These are phyloP conservation scores for Anser cygnoides DNA, from an alignment of 2,113 vertebrate species.

Conservation along the genomic window DNA sequence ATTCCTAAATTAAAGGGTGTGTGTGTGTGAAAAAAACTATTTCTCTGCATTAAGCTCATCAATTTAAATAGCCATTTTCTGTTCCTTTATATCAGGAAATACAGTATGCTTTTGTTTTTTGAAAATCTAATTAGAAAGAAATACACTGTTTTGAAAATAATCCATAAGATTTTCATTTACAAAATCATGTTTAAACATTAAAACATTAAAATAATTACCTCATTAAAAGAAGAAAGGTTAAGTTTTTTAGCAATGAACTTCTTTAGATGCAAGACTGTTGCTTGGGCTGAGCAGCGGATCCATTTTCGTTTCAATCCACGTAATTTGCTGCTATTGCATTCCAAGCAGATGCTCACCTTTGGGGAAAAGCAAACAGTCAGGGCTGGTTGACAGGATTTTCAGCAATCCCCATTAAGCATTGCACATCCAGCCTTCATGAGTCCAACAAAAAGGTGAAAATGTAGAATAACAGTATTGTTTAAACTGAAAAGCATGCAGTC, in stretches of 20 bases:
- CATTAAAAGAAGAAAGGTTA: slow-evolving; percentile 95
- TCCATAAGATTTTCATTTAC: neutral
- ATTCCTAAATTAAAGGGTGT: neutral
- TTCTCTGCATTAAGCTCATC: neutral
- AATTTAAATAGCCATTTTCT: neutral
- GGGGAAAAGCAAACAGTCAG: neutral
- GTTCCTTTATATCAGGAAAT: slow-evolving; percentile 1
- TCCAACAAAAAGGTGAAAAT: neutral
- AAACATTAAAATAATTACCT: slow-evolving; percentile 77
- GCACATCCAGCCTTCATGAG: neutral
- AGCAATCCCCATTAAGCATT: neutral
- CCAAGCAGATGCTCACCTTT: slow-evolving; percentile 96
- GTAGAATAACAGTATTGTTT: neutral
- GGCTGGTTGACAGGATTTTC: neutral
- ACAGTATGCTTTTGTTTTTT: neutral
- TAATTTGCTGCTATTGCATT: slow-evolving; percentile 97
- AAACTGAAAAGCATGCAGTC: neutral
- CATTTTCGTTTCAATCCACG: slow-evolving; percentile 92
- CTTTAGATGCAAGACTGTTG: slow-evolving; percentile 95
- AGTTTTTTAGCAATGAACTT: slow-evolving; percentile 99
- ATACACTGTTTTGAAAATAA: neutral
- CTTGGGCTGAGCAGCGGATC: slow-evolving; percentile 96
- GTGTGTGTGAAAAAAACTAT: neutral
- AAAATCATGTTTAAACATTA: neutral
- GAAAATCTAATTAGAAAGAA: neutral